Conservation (phyloP, 2,113 vertebrate species). For the Macquaria australasica region DNA sequence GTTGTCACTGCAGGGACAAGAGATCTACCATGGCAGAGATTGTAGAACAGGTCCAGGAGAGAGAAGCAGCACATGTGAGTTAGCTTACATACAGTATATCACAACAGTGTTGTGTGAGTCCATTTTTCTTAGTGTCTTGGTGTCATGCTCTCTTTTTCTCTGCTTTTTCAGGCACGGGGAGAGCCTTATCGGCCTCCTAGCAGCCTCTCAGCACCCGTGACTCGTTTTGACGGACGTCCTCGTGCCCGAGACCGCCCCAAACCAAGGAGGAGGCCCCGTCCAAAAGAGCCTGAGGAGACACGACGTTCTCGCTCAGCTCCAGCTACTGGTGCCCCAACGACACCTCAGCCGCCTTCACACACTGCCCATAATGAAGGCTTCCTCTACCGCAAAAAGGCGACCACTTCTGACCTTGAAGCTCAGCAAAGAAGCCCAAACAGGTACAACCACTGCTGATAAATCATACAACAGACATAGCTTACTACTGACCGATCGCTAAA, state of each 20-base stretch:
- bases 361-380: slow-evolving; percentile 91
- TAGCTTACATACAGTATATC: neutral
- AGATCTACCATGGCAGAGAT: slow-evolving; percentile 94
- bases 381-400: slow-evolving; percentile 91
- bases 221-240: slow-evolving; percentile 90
- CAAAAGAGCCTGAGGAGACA: slow-evolving; percentile 90
- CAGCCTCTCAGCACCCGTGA: slow-evolving; percentile 89
- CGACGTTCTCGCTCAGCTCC: slow-evolving; percentile 92
- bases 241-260: slow-evolving; percentile 93
- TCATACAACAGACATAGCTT: neutral
- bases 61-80: slow-evolving; percentile 87
- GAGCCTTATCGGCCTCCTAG: slow-evolving; percentile 86
- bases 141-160: neutral
- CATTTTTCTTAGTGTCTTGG: neutral
- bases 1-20: slow-evolving; percentile 80
- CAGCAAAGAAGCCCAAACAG: slow-evolving; percentile 93
- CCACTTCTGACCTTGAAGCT: slow-evolving; percentile 87
- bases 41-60: slow-evolving; percentile 94
- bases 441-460: slow-evolving; percentile 64
- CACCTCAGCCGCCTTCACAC: slow-evolving; percentile 89
- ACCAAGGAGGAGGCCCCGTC: slow-evolving; percentile 91
- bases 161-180: slow-evolving; percentile 77
- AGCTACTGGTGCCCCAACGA: slow-evolving; percentile 87
- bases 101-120: neutral
- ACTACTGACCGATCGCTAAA: neutral